These are phyloP conservation scores for Copidosoma floridanum DNA, from an alignment of 1,140 invertebrate species.

Conservation along the genomic window DNA sequence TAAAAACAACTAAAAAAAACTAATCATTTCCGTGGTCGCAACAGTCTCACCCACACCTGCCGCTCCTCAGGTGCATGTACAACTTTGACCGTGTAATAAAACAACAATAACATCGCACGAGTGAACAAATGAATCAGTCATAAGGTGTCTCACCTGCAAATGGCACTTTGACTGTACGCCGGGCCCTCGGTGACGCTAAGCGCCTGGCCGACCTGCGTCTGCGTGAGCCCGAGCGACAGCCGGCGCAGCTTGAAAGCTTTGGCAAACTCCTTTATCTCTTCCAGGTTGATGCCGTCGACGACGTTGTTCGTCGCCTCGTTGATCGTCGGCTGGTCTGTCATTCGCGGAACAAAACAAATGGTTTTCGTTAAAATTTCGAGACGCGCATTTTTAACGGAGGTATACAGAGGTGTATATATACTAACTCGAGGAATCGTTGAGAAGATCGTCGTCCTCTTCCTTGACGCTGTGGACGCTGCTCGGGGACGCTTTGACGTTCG, in stretches of 20 bases:
- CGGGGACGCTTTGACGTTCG: slow-evolving; percentile 46
- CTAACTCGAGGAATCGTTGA: slow-evolving; percentile 81
- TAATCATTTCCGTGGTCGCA: no score
- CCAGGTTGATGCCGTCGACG: slow-evolving; percentile 93
- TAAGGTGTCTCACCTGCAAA: slow-evolving; percentile 97
- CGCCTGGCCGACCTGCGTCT: slow-evolving; percentile 94
- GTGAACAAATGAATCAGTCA: no score
- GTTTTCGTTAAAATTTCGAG: no score
- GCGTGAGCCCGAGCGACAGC: slow-evolving; percentile 89
- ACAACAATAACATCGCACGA: no score
- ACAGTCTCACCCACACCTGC: no score
- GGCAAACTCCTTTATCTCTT: slow-evolving; percentile 98
- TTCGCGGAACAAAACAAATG: neutral
- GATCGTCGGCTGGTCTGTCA: slow-evolving; percentile 83
- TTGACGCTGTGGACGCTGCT: slow-evolving; percentile 51
- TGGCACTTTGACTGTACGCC: slow-evolving; percentile 97
- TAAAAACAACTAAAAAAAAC: no score
- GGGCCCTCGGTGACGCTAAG: slow-evolving; percentile 94
- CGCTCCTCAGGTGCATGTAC: no score
- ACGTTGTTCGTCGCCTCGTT: slow-evolving; percentile 91
- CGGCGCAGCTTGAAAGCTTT: slow-evolving; percentile 94
- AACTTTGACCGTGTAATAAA: no score
- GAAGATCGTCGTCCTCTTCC: slow-evolving; percentile 64
- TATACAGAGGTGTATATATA: no score
- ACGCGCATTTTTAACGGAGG: no score